These are phyloP conservation scores for Acleris sparsana DNA, from an alignment of 2,888 invertebrate genomes.

Conservation along the genomic window DNA sequence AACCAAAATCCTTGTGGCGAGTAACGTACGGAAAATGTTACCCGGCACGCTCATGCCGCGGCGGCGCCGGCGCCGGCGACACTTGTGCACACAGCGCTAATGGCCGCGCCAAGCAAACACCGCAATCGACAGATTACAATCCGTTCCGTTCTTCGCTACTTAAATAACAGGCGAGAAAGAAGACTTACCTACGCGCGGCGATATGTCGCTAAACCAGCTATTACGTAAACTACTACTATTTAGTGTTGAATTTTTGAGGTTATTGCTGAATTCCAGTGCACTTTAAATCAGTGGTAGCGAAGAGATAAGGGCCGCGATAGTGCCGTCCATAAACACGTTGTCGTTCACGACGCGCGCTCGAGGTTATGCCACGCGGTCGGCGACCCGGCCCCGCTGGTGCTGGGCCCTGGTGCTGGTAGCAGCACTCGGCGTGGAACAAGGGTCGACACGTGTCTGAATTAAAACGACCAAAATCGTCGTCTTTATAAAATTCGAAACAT, in stretches of 20 bases:
- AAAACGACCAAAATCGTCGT: too few species aligned
- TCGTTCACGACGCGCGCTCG: slow-evolving; percentile 23
- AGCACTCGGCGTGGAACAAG: too few species aligned
- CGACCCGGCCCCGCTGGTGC: not conserved
- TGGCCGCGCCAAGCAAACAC: not conserved
- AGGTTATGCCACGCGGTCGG: not conserved
- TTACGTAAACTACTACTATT: not conserved
- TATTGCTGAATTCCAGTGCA: slow-evolving; percentile 6
- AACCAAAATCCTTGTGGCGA: too few species aligned
- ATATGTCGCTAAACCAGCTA: not conserved
- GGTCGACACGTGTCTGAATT: too few species aligned
- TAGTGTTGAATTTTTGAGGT: not conserved
- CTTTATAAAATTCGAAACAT: too few species aligned
- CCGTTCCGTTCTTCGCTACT: not conserved
- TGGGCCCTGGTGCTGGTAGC: too few species aligned
- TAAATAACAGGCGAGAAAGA: slow-evolving; percentile 1
- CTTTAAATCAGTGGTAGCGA: slow-evolving; percentile 1
- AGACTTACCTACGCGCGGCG: not conserved
- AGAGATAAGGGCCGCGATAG: slow-evolving; percentile 29
- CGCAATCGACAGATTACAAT: not conserved
- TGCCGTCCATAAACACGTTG: slow-evolving; percentile 24
- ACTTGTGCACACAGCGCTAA: slow-evolving; percentile 10
- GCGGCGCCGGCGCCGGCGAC: slow-evolving; percentile 1
- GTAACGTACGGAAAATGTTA: too few species aligned
- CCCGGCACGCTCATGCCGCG: not conserved